A percentile compares a stretch with the other conserved stretches of the same genome.
phyloP scores from a whole-genome alignment of 2,888 invertebrate species.

The Scrobipalpa costella region DNA sequence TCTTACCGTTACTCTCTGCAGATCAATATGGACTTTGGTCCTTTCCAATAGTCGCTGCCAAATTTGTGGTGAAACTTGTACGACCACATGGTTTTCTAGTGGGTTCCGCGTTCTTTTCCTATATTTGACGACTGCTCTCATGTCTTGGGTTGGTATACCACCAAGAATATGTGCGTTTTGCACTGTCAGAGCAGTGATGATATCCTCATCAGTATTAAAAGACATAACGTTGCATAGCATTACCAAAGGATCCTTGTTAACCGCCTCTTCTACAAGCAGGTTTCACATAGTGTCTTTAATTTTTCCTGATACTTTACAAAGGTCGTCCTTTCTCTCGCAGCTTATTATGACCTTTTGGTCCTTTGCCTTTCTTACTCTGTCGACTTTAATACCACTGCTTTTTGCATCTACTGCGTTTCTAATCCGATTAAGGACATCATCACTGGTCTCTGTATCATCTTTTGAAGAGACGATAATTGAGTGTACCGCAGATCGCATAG shows the following conservation, averaged over 20 bases:
- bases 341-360: conserved; percentile 19
- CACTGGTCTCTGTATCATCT: conserved; percentile 5
- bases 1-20: conserved; percentile 27
- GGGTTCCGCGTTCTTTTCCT: conserved; percentile 22
- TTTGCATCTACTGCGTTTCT: conserved; percentile 18
- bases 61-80: conserved; percentile 11
- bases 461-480: neutral
- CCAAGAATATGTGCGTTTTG: neutral
- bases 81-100: conserved; percentile 5
- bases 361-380: conserved; percentile 20
- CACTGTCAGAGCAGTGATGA: neutral
- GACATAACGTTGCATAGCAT: conserved; percentile 10
- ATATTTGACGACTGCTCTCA: conserved; percentile 10
- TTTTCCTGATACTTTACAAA: neutral
- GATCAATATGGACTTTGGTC: conserved; percentile 29
- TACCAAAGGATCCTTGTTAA: neutral
- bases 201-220: conserved; percentile 16
- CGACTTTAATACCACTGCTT: conserved; percentile 3
- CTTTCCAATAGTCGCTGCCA: conserved; percentile 13
- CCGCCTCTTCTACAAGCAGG: neutral
- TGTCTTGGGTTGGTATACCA: too few relatives aligned
- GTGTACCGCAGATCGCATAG: too few relatives aligned
- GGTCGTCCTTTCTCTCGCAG: conserved; percentile 16
- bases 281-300: too few relatives aligned
- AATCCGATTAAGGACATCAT: conserved; percentile 7